A percentile compares a stretch with the other conserved stretches of the same genome.
Conservation (phyloP, 2,113 vertebrate species). For the Zosterops hypoxanthus region DNA sequence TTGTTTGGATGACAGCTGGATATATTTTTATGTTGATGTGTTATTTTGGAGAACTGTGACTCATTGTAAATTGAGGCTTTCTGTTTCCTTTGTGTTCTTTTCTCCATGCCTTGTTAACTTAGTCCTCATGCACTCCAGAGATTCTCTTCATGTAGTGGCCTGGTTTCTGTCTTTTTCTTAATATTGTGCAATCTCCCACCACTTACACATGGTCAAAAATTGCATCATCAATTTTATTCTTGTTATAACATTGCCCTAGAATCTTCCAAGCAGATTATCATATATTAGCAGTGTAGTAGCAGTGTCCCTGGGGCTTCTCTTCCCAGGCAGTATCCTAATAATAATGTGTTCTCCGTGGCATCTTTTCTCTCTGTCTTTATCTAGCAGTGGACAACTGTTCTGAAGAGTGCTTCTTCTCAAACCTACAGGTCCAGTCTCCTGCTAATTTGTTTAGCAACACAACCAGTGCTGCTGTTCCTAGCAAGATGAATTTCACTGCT, state of each 20-base stretch:
- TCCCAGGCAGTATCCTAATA: neutral
- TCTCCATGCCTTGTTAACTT: neutral
- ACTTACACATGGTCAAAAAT: neutral
- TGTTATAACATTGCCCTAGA: neutral
- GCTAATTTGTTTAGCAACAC: neutral
- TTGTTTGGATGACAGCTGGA: neutral
- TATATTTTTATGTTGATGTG: neutral
- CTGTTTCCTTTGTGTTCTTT: neutral
- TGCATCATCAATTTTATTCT: conserved; percentile 20
- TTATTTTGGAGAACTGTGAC: neutral
- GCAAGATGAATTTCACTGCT: neutral
- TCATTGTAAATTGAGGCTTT: neutral
- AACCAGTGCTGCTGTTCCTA: neutral
- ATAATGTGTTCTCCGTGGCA: neutral
- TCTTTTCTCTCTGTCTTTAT: neutral
- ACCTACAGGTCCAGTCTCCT: neutral
- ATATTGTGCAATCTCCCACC: neutral
- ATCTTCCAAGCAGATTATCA: neutral
- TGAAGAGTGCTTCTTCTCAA: neutral
- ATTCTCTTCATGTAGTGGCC: neutral
- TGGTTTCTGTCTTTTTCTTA: conserved; percentile 18
- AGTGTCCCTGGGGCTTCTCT: neutral
- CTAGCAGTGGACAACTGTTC: neutral
- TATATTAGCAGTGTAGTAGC: neutral
- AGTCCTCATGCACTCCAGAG: neutral